phyloP scores from a whole-genome alignment of 64 coral and sea anemone genomes.

The Stichodactyla helianthus region DNA sequence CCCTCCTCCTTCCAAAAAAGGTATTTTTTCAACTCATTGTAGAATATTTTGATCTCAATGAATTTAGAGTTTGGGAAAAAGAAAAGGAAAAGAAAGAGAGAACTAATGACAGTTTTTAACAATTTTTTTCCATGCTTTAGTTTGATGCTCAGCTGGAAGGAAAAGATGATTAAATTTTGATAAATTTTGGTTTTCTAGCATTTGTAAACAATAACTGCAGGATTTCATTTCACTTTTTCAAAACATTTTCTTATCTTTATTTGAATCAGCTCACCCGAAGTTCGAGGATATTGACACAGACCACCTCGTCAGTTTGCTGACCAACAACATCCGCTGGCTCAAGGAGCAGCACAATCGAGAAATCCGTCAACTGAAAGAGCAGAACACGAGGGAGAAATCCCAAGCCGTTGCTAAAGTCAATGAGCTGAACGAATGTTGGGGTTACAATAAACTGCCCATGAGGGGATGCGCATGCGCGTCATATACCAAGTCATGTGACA shows the following conservation, averaged over 20 bases:
- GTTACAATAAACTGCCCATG: constrained; percentile 72
- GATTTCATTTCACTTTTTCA: neutral
- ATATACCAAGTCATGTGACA: constrained; percentile 79
- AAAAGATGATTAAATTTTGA: too few species aligned
- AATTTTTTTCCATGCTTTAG: too few species aligned
- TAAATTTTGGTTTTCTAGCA: too few species aligned
- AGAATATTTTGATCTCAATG: too few species aligned
- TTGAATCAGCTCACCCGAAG: neutral
- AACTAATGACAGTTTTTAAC: too few species aligned
- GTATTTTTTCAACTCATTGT: too few species aligned
- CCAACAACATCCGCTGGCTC: constrained; percentile 70
- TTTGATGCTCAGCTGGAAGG: too few species aligned
- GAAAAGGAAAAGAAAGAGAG: too few species aligned
- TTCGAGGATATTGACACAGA: constrained; percentile 69
- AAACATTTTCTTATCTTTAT: neutral
- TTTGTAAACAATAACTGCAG: neutral
- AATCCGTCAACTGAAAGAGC: constrained; percentile 54
- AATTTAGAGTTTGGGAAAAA: too few species aligned
- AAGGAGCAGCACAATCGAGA: constrained; percentile 70
- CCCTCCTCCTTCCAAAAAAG: too few species aligned
- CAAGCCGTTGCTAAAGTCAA: constrained; percentile 49
- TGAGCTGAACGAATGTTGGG: constrained; percentile 64
- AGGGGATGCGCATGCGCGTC: constrained; percentile 75
- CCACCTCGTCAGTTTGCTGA: constrained; percentile 58
- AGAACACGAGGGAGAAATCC: constrained; percentile 53